Evolutionary conservation across 2,888 invertebrate species (phyloP).

Genomic region (Acronicta psi): DNA sequence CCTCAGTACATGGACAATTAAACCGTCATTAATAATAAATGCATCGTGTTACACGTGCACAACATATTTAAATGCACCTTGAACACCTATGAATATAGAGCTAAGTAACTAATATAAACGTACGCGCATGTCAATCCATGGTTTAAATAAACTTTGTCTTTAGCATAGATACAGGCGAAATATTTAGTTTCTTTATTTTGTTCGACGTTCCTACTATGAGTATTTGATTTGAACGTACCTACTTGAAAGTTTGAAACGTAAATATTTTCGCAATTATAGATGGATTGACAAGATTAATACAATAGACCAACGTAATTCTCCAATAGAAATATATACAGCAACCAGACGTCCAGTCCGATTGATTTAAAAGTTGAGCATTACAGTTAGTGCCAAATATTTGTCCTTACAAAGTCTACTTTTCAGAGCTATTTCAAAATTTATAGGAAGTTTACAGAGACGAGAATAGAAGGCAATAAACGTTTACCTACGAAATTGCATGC

Average conservation of each 20-base stretch:
- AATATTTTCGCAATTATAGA: too few relatives aligned
- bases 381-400: not conserved
- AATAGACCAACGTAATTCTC: too few relatives aligned
- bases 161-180: constrained; percentile 7
- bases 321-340: not conserved
- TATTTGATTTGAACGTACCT: not conserved
- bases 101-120: constrained; percentile 28
- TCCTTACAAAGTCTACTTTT: constrained; percentile 8
- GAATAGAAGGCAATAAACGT: constrained; percentile 45
- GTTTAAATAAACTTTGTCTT: constrained; percentile 18
- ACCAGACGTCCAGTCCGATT: too few relatives aligned
- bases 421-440: constrained; percentile 9
- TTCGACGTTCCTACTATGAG: not conserved
- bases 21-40: constrained; percentile 52
- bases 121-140: constrained; percentile 26
- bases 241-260: too few relatives aligned
- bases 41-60: constrained; percentile 55
- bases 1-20: constrained; percentile 45
- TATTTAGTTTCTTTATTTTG: not conserved
- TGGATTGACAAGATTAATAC: too few relatives aligned
- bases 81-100: constrained; percentile 37
- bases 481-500: constrained; percentile 38
- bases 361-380: not conserved
- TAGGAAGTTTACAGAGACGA: constrained; percentile 21
- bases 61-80: constrained; percentile 46